Evolutionary conservation across 2,797 vertebrate genomes (phyloP).

Genomic region (Ptychobarbus kaznakovi): DNA sequence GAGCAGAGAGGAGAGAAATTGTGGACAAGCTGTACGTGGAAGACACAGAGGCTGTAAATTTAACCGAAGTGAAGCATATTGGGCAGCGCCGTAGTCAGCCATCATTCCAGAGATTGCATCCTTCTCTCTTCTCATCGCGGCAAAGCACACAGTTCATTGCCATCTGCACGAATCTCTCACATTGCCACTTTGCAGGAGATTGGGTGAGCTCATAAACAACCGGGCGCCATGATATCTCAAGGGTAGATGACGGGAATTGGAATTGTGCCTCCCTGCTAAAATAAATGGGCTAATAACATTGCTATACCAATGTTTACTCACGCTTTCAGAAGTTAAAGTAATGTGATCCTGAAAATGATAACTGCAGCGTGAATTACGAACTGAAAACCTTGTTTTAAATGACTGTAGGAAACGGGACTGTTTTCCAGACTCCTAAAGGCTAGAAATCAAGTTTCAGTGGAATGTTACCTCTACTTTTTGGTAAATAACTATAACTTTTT

Average conservation of each 20-base stretch:
- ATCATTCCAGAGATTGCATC: constrained; percentile 73
- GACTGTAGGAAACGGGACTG: constrained; percentile 1
- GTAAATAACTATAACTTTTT: background rate
- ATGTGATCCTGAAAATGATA: constrained; percentile 41
- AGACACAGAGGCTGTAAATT: constrained; percentile 78
- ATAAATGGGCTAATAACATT: constrained; percentile 67
- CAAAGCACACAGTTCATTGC: constrained; percentile 63
- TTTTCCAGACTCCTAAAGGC: background rate
- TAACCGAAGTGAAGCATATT: constrained; percentile 72
- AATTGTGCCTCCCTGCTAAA: constrained; percentile 66
- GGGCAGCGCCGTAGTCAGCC: constrained; percentile 72
- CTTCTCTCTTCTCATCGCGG: constrained; percentile 31
- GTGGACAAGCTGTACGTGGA: constrained; percentile 69
- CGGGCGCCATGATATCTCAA: constrained; percentile 65
- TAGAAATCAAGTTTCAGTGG: background rate
- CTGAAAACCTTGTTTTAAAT: constrained; percentile 18
- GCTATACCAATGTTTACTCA: constrained; percentile 43
- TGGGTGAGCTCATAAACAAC: constrained; percentile 70
- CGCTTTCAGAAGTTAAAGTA: constrained; percentile 27
- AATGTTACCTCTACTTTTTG: background rate
- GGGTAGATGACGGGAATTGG: constrained; percentile 62
- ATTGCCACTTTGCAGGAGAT: constrained; percentile 69
- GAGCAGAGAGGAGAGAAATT: constrained; percentile 63
- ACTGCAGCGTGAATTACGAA: constrained; percentile 30
- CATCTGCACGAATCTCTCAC: constrained; percentile 62